These are phyloP conservation scores for Centropus bengalensis DNA, from an alignment of 2,113 vertebrate species.

Conservation along the genomic window DNA sequence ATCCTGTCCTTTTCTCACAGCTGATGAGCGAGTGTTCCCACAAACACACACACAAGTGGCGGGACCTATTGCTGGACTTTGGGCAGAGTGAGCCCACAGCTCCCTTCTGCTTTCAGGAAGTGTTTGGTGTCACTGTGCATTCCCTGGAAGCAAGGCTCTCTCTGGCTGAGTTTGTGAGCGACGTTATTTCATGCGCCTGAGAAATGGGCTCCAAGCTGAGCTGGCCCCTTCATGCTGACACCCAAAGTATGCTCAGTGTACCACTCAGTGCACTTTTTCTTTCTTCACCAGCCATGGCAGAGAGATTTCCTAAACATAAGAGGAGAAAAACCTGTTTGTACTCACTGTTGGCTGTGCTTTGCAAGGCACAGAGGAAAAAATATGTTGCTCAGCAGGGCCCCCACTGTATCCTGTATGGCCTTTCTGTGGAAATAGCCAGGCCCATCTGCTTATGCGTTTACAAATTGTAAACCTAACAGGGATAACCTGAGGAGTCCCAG, in stretches of 20 bases:
- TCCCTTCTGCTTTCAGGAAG: neutral
- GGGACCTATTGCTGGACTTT: neutral
- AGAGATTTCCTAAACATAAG: neutral
- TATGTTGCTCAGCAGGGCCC: conserved; percentile 32
- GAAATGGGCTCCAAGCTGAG: rapidly evolving
- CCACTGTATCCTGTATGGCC: conserved; percentile 27
- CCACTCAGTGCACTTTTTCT: neutral
- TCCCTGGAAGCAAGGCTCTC: rapidly evolving
- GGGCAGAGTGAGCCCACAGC: neutral
- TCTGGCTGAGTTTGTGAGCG: neutral
- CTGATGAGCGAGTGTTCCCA: neutral
- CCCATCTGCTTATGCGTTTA: conserved; percentile 15
- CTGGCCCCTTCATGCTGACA: neutral
- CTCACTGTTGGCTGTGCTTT: conserved; percentile 4
- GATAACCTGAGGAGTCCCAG: conserved; percentile 21
- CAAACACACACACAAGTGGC: neutral
- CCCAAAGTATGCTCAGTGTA: neutral
- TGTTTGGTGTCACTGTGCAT: neutral
- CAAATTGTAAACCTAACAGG: conserved; percentile 7
- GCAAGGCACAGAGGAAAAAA: conserved; percentile 12
- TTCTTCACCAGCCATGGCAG: neutral
- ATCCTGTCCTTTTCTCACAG: neutral
- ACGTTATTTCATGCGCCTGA: neutral
- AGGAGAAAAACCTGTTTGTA: neutral
- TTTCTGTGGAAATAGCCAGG: conserved; percentile 18